These are phyloP conservation scores for Lucilia sericata DNA, from an alignment of 1,140 invertebrate genomes.

Conservation along the genomic window DNA sequence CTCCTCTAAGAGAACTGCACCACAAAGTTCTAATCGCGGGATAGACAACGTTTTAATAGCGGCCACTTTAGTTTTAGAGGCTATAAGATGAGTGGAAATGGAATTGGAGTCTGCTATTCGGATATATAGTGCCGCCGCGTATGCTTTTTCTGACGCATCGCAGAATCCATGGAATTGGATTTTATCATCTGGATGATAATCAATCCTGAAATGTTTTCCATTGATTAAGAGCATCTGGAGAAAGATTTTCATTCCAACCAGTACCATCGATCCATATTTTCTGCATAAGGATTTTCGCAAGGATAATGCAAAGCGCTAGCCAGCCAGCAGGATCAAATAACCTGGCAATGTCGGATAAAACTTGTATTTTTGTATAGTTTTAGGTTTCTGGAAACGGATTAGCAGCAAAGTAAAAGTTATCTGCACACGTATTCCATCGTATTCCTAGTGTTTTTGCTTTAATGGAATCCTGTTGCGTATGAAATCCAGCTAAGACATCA, in stretches of 20 bases:
- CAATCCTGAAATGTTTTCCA: not conserved
- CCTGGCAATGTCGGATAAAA: no score
- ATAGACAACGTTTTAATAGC: not conserved
- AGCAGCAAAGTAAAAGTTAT: not conserved
- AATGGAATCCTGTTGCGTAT: no score
- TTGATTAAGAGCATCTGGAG: not conserved
- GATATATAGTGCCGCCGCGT: constrained; percentile 21
- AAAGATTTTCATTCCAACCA: not conserved
- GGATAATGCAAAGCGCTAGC: no score
- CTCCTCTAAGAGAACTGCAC: constrained; percentile 50
- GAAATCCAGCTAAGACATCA: no score
- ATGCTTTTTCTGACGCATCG: constrained; percentile 32
- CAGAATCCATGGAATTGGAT: constrained; percentile 41
- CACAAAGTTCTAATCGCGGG: constrained; percentile 46
- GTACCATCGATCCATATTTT: no score
- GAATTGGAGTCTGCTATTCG: not conserved
- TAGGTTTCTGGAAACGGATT: no score
- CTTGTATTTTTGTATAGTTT: no score
- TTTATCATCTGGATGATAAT: not conserved
- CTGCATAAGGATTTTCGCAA: no score
- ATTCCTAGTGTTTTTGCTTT: constrained; percentile 37
- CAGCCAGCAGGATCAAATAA: no score
- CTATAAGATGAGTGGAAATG: not conserved
- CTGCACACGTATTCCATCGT: constrained; percentile 8
- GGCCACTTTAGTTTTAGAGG: constrained; percentile 1